Percentiles rank a stretch among this genome's conserved stretches.
Evolutionary conservation across 2,113 vertebrate genomes (phyloP).

Genomic region (Nanger granti): DNA sequence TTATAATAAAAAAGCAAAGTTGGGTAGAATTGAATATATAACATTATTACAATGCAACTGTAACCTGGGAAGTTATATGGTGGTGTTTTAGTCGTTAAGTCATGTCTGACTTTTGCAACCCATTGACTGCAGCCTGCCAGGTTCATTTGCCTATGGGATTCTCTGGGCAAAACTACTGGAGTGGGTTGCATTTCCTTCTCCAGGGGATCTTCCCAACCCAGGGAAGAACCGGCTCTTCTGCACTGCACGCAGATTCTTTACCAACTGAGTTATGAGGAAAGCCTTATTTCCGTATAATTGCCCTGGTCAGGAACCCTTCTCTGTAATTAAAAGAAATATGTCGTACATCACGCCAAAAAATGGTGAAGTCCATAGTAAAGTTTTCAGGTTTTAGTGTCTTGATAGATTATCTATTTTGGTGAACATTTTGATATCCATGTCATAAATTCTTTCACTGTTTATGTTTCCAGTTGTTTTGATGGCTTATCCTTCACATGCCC

Average conservation of each 20-base stretch:
- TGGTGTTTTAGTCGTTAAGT: neutral
- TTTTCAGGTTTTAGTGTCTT: neutral
- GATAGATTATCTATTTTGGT: neutral
- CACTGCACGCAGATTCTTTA: neutral
- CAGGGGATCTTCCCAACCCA: neutral
- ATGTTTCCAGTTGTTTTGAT: neutral
- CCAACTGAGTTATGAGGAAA: neutral
- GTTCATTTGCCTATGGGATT: neutral
- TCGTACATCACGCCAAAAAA: neutral
- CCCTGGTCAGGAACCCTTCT: neutral
- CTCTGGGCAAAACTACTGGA: neutral
- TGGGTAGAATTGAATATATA: neutral
- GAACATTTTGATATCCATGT: neutral
- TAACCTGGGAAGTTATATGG: neutral
- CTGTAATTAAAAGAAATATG: neutral
- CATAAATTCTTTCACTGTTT: neutral
- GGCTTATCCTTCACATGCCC: neutral
- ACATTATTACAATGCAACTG: neutral
- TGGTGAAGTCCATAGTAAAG: neutral
- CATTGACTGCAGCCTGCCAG: neutral
- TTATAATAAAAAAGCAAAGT: neutral
- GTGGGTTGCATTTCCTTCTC: neutral
- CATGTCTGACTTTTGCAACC: rapidly evolving
- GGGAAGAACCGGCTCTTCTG: rapidly evolving
- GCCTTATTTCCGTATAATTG: neutral